Evolutionary conservation across 2,888 invertebrate genomes (phyloP).

Genomic region (Aphodius sticticus): DNA sequence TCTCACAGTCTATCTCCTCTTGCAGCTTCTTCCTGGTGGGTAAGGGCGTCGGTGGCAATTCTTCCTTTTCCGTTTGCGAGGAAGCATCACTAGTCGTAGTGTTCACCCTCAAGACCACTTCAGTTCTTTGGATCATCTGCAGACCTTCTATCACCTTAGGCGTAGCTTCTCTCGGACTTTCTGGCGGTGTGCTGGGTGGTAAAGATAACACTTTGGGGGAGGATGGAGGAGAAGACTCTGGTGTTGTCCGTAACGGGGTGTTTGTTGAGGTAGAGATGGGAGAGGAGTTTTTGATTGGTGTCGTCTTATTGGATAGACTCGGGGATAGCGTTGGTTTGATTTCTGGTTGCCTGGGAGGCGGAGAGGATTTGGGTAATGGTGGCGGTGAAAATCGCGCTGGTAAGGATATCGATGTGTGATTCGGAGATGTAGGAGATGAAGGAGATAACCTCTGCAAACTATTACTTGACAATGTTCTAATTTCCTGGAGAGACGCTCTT

Average conservation of each 20-base stretch:
- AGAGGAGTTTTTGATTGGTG: slow-evolving; percentile 36
- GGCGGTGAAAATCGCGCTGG: slow-evolving; percentile 40
- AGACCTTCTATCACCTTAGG: slow-evolving; percentile 61
- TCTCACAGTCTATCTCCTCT: slow-evolving; percentile 83
- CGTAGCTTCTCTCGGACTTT: slow-evolving; percentile 57
- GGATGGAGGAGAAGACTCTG: slow-evolving; percentile 34
- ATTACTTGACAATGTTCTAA: slow-evolving; percentile 24
- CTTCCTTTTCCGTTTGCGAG: slow-evolving; percentile 59
- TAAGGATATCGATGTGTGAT: slow-evolving; percentile 30
- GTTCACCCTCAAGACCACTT: slow-evolving; percentile 69
- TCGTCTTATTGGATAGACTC: slow-evolving; percentile 35
- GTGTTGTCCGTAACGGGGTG: slow-evolving; percentile 23
- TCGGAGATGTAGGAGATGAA: slow-evolving; percentile 27
- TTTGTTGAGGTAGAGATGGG: slow-evolving; percentile 30
- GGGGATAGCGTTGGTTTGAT: slow-evolving; percentile 40
- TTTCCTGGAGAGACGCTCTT: slow-evolving; percentile 16
- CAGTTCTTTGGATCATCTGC: slow-evolving; percentile 69
- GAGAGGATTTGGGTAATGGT: slow-evolving; percentile 30
- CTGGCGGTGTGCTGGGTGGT: slow-evolving; percentile 50
- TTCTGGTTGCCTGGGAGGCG: slow-evolving; percentile 41
- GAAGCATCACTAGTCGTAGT: slow-evolving; percentile 68
- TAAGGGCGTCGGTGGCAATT: slow-evolving; percentile 59
- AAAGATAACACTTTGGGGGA: slow-evolving; percentile 47
- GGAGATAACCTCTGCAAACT: background rate
- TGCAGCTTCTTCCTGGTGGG: slow-evolving; percentile 68